These are phyloP conservation scores for Achatina immaculata DNA, from an alignment of 1,140 invertebrate genomes.

Conservation along the genomic window DNA sequence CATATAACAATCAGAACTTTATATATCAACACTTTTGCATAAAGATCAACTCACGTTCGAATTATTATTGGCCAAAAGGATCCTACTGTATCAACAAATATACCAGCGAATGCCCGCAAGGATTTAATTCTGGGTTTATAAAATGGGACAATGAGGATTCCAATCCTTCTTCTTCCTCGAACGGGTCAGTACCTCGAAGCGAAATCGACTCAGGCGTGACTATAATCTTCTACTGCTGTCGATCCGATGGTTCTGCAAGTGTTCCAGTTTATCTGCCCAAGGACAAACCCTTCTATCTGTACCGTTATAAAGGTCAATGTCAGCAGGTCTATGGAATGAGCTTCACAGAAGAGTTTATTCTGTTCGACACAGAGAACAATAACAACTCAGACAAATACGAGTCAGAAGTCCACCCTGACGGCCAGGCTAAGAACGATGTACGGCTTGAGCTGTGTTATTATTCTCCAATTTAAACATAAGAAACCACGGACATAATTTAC, in stretches of 20 bases:
- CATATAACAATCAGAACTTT: not conserved
- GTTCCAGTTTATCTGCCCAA: constrained; percentile 8
- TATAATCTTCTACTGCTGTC: constrained; percentile 15
- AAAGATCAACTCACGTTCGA: not conserved
- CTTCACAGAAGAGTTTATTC: not conserved
- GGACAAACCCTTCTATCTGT: not conserved
- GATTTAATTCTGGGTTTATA: not conserved
- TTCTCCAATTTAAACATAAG: too few relatives aligned
- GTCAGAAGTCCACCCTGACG: not conserved
- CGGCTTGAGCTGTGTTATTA: constrained; percentile 17
- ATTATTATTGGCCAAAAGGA: not conserved
- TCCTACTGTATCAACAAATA: constrained; percentile 11
- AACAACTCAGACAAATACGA: not conserved
- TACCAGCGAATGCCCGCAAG: not conserved
- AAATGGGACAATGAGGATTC: not conserved
- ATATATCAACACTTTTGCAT: constrained; percentile 31
- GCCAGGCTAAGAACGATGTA: not conserved
- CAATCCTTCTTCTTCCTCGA: not conserved
- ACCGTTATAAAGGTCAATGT: not conserved
- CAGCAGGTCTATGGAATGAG: constrained; percentile 2
- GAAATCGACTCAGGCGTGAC: not conserved
- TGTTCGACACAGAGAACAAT: constrained; percentile 19
- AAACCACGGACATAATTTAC: too few relatives aligned
- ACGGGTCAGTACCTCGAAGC: not conserved
- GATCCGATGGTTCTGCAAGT: not conserved